These are phyloP conservation scores for Bombus sylvicola DNA, from an alignment of 1,140 invertebrate genomes.

Conservation along the genomic window DNA sequence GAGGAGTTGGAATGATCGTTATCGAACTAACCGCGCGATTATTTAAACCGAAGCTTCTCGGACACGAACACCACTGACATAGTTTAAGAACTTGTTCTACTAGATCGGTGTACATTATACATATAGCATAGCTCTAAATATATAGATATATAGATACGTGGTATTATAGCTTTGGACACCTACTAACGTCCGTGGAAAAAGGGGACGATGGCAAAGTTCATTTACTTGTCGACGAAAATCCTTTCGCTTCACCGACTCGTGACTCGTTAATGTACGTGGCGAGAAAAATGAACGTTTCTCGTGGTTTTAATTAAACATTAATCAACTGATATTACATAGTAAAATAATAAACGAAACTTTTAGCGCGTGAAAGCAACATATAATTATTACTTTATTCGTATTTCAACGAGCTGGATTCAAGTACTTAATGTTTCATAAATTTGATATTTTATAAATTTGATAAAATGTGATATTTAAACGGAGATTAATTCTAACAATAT, in stretches of 20 bases:
- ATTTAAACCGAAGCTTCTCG: constrained; percentile 33
- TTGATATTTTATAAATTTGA: too few relatives aligned
- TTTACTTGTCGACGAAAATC: background rate
- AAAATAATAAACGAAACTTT: too few relatives aligned
- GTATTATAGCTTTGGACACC: background rate
- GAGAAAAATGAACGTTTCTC: background rate
- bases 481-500: too few relatives aligned
- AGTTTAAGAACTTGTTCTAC: constrained; percentile 30
- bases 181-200: background rate
- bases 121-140: background rate
- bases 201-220: background rate
- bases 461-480: too few relatives aligned
- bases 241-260: too few relatives aligned
- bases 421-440: too few relatives aligned
- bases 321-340: too few relatives aligned
- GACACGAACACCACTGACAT: constrained; percentile 2
- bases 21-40: constrained; percentile 32
- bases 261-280: background rate
- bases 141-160: background rate
- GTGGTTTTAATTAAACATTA: too few relatives aligned
- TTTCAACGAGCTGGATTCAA: too few relatives aligned
- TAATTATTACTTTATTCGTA: too few relatives aligned
- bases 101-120: background rate
- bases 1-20: constrained; percentile 36
- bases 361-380: too few relatives aligned